These are phyloP conservation scores for Sinopyrophorus schimmeli DNA, from an alignment of 2,888 invertebrate species.

Conservation along the genomic window DNA sequence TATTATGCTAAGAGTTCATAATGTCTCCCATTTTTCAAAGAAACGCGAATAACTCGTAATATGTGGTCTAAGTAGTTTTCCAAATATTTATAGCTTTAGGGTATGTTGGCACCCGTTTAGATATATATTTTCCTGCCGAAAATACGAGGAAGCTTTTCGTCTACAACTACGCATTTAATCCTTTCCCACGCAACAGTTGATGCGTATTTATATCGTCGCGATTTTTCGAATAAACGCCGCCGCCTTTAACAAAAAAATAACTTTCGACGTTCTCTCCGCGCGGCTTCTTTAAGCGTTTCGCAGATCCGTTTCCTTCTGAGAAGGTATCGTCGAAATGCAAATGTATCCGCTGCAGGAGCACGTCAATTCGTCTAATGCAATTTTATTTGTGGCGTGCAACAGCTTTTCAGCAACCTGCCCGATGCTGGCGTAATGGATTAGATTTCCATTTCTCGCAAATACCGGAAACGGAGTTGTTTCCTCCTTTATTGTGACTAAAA, in stretches of 20 bases:
- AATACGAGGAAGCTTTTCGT: not conserved
- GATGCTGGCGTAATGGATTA: slow-evolving; percentile 16
- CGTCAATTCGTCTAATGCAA: slow-evolving; percentile 12
- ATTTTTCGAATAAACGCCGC: no score
- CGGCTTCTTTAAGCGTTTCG: no score
- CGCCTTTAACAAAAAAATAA: no score
- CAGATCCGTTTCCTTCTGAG: not conserved
- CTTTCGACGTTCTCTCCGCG: no score
- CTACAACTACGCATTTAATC: slow-evolving; percentile 5
- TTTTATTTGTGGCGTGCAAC: slow-evolving; percentile 15
- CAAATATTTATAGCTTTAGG: slow-evolving; percentile 10
- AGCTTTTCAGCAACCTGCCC: slow-evolving; percentile 2
- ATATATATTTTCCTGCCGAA: slow-evolving; percentile 7
- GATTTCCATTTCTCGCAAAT: no score
- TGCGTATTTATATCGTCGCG: slow-evolving; percentile 1
- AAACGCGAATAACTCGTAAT: slow-evolving; percentile 11
- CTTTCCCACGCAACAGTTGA: slow-evolving; percentile 6
- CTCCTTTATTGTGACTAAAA: no score
- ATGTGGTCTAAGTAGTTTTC: slow-evolving; percentile 10
- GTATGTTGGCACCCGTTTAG: slow-evolving; percentile 7
- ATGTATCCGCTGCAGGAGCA: slow-evolving; percentile 4
- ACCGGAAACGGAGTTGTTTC: no score
- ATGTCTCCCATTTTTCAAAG: slow-evolving; percentile 4
- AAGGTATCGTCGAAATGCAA: slow-evolving; percentile 1
- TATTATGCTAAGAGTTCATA: slow-evolving; percentile 9